Base-by-base conservation (phyloP, 2,113 vertebrate species). In the Rattus rattus region DNA sequence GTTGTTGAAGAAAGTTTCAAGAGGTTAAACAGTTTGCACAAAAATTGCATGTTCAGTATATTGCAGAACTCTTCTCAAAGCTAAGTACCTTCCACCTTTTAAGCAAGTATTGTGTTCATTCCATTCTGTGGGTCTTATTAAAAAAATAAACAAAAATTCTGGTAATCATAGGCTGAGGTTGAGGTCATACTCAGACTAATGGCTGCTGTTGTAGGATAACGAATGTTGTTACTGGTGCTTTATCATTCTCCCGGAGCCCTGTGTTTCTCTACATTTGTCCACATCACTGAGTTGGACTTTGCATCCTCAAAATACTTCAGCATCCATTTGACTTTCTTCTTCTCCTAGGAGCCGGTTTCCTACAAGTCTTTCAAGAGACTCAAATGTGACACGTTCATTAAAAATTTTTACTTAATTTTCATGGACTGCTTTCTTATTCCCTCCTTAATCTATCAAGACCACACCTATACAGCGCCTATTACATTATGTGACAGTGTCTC, bases 371-470 rank as follows among this genome's bases (percentile, higher is more conserved):
- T 90, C 16, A 39, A 9, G 73, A 85, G 52, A 94, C 28, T 87
- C 24, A 93, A 85, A 88, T 70, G 26, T 81, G 9, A 13, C 17
- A 2, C 75, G 12, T 33, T 86, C 69, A 76, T 72, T 67, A 36
- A 90, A 90, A n/a, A 22, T 61, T 3, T 39, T 63, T 91, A 16
- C 88, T 88, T 43, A 69, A 91, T 92, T 96, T 73, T 92, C 61
- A 43, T 86, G 19, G 16, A 93, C 63, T 81, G 5, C n/a, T 59
- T 85, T 47, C 80, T 24, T 54, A 30, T 77, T 59, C 5, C 33
- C 52, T 72, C 26, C 33, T 70, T 20, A 33, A 76, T 76, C 24
- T 33, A 85, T 49, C 72, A 77, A 52, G 89, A 5, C 24, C 43
- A 75, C 47, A 61, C n/a, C 43, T 65, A 36, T 65, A 36, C 36